These are phyloP conservation scores for Ypsolopha scabrella DNA, from an alignment of 2,888 invertebrate species.

Conservation along the genomic window DNA sequence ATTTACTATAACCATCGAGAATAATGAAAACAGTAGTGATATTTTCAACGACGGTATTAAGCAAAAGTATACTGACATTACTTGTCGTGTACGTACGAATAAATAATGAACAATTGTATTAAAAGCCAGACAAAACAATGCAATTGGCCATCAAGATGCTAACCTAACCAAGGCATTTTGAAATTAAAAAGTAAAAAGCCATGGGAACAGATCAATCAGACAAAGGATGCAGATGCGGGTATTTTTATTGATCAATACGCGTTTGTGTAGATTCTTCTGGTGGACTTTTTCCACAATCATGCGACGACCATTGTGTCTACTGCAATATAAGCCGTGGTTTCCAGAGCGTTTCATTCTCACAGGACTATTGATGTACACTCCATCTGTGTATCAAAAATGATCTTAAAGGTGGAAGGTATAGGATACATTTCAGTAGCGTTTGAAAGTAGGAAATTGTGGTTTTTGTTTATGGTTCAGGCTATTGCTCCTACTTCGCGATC, in stretches of 20 bases:
- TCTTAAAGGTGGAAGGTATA: background rate
- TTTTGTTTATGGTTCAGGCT: background rate
- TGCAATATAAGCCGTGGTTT: slow-evolving; percentile 23
- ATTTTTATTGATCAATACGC: background rate
- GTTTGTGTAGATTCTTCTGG: background rate
- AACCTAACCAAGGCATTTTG: background rate
- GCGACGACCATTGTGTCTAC: background rate
- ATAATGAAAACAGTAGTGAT: no score
- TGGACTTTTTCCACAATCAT: background rate
- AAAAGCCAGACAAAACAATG: no score
- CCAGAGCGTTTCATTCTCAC: slow-evolving; percentile 46
- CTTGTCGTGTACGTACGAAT: no score
- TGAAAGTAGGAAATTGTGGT: background rate
- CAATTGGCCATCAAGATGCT: no score
- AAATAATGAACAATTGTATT: no score
- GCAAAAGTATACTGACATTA: no score
- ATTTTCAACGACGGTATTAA: no score
- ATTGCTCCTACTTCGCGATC: background rate
- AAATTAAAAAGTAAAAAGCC: background rate
- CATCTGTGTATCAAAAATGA: background rate
- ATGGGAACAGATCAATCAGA: background rate
- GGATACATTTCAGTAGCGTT: background rate
- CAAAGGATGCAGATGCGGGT: background rate
- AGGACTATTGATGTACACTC: slow-evolving; percentile 27
- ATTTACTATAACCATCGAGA: no score